Conservation (phyloP, 2,113 vertebrate species). For the Barbus barbus region DNA sequence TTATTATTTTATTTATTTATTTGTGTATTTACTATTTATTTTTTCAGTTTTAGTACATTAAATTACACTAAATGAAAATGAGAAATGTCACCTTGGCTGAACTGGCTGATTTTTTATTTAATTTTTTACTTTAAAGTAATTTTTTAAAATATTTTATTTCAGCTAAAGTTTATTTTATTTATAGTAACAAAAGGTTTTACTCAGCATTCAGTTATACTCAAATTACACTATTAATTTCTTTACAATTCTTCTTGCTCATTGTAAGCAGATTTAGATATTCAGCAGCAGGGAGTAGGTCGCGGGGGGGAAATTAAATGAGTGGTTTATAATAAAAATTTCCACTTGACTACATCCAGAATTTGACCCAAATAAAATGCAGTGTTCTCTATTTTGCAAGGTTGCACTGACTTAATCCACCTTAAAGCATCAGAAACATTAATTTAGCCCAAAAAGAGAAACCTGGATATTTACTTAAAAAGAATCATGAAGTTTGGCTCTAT, state of each 20-base stretch:
- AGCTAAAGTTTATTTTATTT: neutral
- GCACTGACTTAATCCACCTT: neutral
- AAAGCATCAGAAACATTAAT: neutral
- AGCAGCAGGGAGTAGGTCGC: too few relatives aligned
- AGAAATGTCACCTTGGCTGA: too few relatives aligned
- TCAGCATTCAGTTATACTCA: neutral
- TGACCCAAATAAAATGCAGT: neutral
- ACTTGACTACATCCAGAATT: neutral
- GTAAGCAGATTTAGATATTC: neutral
- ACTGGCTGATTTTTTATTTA: too few relatives aligned
- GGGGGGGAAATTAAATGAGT: neutral
- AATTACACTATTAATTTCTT: neutral
- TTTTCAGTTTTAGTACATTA: too few relatives aligned
- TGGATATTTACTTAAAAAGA: neutral
- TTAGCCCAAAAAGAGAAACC: neutral
- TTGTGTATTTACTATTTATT: too few relatives aligned
- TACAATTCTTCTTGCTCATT: neutral
- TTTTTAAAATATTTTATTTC: neutral
- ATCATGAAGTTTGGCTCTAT: slow-evolving; percentile 1
- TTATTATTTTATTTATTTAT: too few relatives aligned
- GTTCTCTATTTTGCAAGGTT: neutral
- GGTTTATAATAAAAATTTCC: neutral
- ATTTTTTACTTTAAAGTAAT: too few relatives aligned
- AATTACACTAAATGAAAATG: too few relatives aligned
- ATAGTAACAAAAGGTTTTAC: too few relatives aligned